These are phyloP conservation scores for Etia nguti DNA, from an alignment of 2,113 vertebrate species.

Conservation along the genomic window DNA sequence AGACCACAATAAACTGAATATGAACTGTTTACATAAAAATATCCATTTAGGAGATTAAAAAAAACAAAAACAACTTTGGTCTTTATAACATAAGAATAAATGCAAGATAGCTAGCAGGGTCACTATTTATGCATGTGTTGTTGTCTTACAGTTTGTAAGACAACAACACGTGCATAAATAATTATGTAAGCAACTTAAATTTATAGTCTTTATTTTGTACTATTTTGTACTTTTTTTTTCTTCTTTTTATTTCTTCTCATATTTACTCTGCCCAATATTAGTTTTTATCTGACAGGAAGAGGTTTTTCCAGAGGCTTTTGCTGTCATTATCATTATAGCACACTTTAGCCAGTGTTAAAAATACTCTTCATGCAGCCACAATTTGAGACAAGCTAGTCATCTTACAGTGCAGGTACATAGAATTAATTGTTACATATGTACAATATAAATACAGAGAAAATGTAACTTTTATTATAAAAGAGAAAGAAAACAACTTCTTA, in stretches of 20 bases:
- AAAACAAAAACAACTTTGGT: neutral
- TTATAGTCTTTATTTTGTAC: neutral
- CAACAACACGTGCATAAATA: neutral
- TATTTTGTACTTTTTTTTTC: neutral
- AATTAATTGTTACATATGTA: neutral
- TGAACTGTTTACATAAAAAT: neutral
- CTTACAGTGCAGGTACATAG: rapidly evolving
- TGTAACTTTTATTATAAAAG: neutral
- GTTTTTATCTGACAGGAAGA: neutral
- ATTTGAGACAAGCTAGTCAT: neutral
- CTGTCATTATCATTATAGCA: neutral
- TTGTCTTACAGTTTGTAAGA: neutral
- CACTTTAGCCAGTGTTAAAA: neutral
- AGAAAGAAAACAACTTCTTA: neutral
- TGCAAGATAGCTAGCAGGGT: neutral
- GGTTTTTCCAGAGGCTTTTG: neutral
- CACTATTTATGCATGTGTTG: neutral
- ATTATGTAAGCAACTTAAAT: neutral
- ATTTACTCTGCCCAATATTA: rapidly evolving
- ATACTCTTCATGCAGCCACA: neutral
- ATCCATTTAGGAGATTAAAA: neutral
- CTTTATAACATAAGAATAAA: no score
- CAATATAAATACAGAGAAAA: neutral
- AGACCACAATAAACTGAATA: neutral
- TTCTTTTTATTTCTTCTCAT: neutral